These are phyloP conservation scores for Oriolus oriolus DNA, from an alignment of 2,113 vertebrate genomes.

Conservation along the genomic window DNA sequence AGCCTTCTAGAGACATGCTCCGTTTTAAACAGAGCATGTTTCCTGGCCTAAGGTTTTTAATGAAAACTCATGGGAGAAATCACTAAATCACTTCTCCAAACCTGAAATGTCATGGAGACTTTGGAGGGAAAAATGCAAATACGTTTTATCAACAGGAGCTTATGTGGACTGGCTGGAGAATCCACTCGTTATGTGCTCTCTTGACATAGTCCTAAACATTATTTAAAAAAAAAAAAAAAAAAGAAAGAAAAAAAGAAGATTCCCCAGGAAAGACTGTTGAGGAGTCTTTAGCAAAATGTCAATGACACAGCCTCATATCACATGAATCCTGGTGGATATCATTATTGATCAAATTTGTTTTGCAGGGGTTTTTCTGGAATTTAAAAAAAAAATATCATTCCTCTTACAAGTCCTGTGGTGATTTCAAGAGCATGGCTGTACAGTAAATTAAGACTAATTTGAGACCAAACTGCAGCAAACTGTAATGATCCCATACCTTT, in stretches of 20 bases:
- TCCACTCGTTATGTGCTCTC: not conserved
- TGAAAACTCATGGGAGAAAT: not conserved
- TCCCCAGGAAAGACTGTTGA: not conserved
- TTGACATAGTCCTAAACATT: not conserved
- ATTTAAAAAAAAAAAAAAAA: not conserved
- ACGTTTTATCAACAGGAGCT: not conserved
- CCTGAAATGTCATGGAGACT: not conserved
- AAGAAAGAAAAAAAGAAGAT: not conserved
- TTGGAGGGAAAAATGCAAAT: not conserved
- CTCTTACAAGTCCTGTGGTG: not conserved
- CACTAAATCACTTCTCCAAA: not conserved
- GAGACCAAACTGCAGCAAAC: not conserved
- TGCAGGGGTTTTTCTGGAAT: not conserved
- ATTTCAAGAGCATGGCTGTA: not conserved
- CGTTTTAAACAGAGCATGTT: not conserved
- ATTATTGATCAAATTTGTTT: not conserved
- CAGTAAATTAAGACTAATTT: not conserved
- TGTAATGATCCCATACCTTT: not conserved
- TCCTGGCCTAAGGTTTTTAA: not conserved
- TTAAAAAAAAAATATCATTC: not conserved
- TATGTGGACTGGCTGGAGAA: not conserved
- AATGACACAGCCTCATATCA: rapidly evolving
- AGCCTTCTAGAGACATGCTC: not conserved
- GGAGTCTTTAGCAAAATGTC: not conserved
- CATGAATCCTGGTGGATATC: not conserved